phyloP scores from a whole-genome alignment of 2,888 invertebrate species.

The Oscheius sp. region DNA sequence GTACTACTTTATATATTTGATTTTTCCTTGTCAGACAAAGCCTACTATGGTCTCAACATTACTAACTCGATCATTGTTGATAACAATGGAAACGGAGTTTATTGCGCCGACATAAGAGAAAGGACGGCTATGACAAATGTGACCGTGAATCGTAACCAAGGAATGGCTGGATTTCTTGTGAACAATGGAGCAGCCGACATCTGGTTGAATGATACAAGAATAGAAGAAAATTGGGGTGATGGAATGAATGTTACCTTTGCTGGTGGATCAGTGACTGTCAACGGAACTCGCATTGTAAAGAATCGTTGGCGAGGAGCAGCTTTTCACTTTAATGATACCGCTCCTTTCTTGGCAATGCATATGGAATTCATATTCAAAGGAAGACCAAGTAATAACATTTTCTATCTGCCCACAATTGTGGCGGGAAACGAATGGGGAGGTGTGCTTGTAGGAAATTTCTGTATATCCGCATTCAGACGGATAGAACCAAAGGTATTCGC shows the following conservation, averaged over 20 bases:
- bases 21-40: slow-evolving; percentile 57
- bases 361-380: slow-evolving; percentile 80
- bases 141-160: slow-evolving; percentile 65
- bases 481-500: slow-evolving; percentile 52
- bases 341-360: slow-evolving; percentile 82
- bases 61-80: slow-evolving; percentile 84
- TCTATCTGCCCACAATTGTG: slow-evolving; percentile 78
- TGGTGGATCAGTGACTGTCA: slow-evolving; percentile 91
- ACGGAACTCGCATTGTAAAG: slow-evolving; percentile 83
- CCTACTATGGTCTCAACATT: slow-evolving; percentile 83
- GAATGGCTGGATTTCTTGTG: slow-evolving; percentile 59
- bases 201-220: slow-evolving; percentile 86
- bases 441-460: slow-evolving; percentile 90
- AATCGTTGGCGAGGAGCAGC: slow-evolving; percentile 89
- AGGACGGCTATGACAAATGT: slow-evolving; percentile 68
- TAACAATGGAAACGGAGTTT: slow-evolving; percentile 92
- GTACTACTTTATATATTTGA: slow-evolving; percentile 30
- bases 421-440: slow-evolving; percentile 87
- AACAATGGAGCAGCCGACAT: slow-evolving; percentile 89
- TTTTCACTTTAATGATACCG: slow-evolving; percentile 88
- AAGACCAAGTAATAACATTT: slow-evolving; percentile 68
- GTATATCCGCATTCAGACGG: slow-evolving; percentile 71
- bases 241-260: slow-evolving; percentile 94
- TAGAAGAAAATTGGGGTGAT: slow-evolving; percentile 89
- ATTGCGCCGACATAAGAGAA: slow-evolving; percentile 84